These are phyloP conservation scores for Pyrgilauda ruficollis DNA, from an alignment of 2,113 vertebrate genomes.

Conservation along the genomic window DNA sequence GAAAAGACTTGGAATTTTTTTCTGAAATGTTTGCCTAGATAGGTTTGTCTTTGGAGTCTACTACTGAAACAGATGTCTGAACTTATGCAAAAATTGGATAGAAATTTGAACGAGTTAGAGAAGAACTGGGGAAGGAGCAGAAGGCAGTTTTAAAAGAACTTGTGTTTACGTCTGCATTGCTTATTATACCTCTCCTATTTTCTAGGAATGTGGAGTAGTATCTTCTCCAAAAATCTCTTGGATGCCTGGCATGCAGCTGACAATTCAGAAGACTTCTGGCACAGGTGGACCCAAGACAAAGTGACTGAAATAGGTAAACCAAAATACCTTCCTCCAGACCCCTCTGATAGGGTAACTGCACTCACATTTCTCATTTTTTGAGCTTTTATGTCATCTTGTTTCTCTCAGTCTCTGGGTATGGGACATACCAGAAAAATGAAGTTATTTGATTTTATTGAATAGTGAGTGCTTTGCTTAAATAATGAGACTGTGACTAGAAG, in stretches of 20 bases:
- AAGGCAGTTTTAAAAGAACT: background rate
- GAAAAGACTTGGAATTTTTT: background rate
- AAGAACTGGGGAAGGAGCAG: background rate
- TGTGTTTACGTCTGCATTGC: background rate
- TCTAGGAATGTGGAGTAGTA: slow-evolving; percentile 73
- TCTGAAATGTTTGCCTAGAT: background rate
- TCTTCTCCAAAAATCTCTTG: slow-evolving; percentile 74
- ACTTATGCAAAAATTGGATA: background rate
- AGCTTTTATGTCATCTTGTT: background rate
- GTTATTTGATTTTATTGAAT: background rate
- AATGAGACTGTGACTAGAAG: background rate
- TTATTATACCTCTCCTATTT: background rate
- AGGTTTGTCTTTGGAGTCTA: background rate
- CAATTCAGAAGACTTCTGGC: slow-evolving; percentile 72
- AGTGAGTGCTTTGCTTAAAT: background rate
- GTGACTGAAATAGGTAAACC: slow-evolving; percentile 65
- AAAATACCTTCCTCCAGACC: background rate
- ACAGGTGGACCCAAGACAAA: slow-evolving; percentile 66
- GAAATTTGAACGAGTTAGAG: background rate
- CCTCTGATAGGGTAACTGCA: background rate
- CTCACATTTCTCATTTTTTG: background rate
- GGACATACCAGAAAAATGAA: background rate
- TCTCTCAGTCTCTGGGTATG: background rate
- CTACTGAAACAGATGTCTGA: background rate
- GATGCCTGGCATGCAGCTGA: slow-evolving; percentile 69